Evolutionary conservation across 2,113 vertebrate species (phyloP), one percentile per base, ranked within the genome.

Genomic region (Oreochromis niloticus): DNA sequence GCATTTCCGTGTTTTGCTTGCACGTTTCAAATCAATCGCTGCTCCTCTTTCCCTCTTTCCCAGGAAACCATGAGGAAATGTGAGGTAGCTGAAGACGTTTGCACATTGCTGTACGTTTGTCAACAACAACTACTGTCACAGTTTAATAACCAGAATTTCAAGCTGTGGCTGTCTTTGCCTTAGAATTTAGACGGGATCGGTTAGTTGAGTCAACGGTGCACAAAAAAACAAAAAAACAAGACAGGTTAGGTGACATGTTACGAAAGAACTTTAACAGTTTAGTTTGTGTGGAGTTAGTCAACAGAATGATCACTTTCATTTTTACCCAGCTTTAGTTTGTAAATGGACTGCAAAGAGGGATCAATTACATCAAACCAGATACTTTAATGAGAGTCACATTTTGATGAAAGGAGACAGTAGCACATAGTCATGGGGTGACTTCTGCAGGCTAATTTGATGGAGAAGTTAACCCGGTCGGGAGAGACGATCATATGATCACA

Each of bases 91-190:
- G 6, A 32, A 78, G 43, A 78, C 0, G 4, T 50, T 30, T 50
- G 24, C 71, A 50, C 16, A 78, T 48, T 19, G 46, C 9, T 50
- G 24, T 78, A 12, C 16, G 5, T 16, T 43, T 48, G 86, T 81
- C 41, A 75, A 83, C 57, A 79, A 54, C 22, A 87, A 81, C 82
- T 52, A 63, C 54, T 88, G 22, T 81, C 12, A 48, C 57, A 12
- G 59, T 83, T 59, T 87, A 68, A 82, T 43, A 92, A 95, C 93
- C 79, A 88, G 95, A 89, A 87, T 92, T 93, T 94, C 95, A 86
- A 73, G 93, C 82, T n/a, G 14, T 14, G 12, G 43, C 17, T 34
- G 79, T 30, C 6, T 4, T 39, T 19, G 27, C 19, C 32, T 81
- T 85, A 82, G 27, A 80, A 41, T 41, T 61, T 48, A 17, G 39